phyloP scores from a whole-genome alignment of 1,140 invertebrate genomes.

The Drosophila malerkotliana region DNA sequence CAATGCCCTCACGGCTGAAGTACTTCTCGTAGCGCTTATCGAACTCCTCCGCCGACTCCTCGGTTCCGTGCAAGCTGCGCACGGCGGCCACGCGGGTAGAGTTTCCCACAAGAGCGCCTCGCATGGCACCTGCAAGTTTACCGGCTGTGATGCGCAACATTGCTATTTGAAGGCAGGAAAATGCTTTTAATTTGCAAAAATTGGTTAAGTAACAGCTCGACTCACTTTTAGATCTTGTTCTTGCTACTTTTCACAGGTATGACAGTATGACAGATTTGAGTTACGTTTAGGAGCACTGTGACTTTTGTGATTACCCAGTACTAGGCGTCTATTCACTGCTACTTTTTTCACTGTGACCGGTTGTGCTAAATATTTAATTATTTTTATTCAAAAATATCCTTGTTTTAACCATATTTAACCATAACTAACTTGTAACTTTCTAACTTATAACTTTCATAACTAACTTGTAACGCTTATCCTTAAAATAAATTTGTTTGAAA shows the following conservation, averaged over 20 bases:
- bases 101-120: slow-evolving; percentile 66
- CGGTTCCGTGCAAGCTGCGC: slow-evolving; percentile 76
- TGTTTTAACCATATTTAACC: too few species aligned
- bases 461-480: too few species aligned
- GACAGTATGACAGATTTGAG: slow-evolving; percentile 7
- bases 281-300: neutral
- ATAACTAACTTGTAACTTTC: too few species aligned
- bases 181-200: slow-evolving; percentile 52
- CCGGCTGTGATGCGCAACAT: slow-evolving; percentile 85
- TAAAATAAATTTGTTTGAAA: too few species aligned
- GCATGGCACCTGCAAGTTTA: slow-evolving; percentile 78
- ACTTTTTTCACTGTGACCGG: too few species aligned
- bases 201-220: slow-evolving; percentile 76
- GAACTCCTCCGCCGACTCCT: slow-evolving; percentile 89
- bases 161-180: slow-evolving; percentile 39
- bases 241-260: slow-evolving; percentile 53
- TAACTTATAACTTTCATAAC: too few species aligned
- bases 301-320: neutral
- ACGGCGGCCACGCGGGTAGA: slow-evolving; percentile 60
- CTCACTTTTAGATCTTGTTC: slow-evolving; percentile 65
- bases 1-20: slow-evolving; percentile 95
- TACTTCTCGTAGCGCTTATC: slow-evolving; percentile 92
- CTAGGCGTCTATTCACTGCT: too few species aligned
- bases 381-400: too few species aligned
- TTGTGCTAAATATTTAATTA: too few species aligned